phyloP scores from a whole-genome alignment of 2,113 vertebrate species.

The Ancistrus triradiatus region DNA sequence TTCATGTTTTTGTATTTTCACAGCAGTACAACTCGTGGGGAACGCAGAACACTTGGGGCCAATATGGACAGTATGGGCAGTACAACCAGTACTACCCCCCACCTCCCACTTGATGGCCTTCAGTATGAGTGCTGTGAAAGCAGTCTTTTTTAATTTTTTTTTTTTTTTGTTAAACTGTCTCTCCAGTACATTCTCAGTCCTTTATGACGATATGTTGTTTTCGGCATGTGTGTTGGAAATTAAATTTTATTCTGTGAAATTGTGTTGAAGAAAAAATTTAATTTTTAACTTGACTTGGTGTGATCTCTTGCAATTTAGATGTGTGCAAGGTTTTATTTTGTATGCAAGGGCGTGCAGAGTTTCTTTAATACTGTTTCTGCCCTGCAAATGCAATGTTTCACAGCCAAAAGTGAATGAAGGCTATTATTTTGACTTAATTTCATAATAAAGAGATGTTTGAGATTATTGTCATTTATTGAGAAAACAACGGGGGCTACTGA shows the following conservation, averaged over 20 bases:
- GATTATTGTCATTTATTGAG: slow-evolving; percentile 20
- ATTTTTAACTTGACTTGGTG: slow-evolving; percentile 50
- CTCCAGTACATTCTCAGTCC: slow-evolving; percentile 32
- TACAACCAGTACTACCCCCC: slow-evolving; percentile 97
- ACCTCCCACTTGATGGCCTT: slow-evolving; percentile 81
- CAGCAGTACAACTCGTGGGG: slow-evolving; percentile 83
- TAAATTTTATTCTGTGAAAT: slow-evolving; percentile 38
- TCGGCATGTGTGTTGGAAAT: slow-evolving; percentile 54
- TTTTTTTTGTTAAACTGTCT: too few relatives aligned
- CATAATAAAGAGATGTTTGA: slow-evolving; percentile 72
- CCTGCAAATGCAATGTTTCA: slow-evolving; percentile 56
- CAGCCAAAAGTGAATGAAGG: slow-evolving; percentile 50
- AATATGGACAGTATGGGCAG: slow-evolving; percentile 69
- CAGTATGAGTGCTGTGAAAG: slow-evolving; percentile 38
- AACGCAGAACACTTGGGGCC: slow-evolving; percentile 85
- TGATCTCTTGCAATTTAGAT: slow-evolving; percentile 48
- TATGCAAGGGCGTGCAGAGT: slow-evolving; percentile 40
- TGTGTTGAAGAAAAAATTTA: too few relatives aligned
- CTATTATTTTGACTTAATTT: slow-evolving; percentile 67
- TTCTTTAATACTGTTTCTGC: slow-evolving; percentile 41
- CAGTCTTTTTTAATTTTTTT: slow-evolving; percentile 50
- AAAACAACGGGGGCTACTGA: too few relatives aligned
- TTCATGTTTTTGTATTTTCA: not conserved
- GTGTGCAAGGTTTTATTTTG: slow-evolving; percentile 42
- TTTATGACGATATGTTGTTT: slow-evolving; percentile 37